Evolutionary conservation across 2,797 vertebrate genomes (phyloP), one percentile per base, ranked within the genome.

Genomic region (Gymnoscopelus microlampas): DNA sequence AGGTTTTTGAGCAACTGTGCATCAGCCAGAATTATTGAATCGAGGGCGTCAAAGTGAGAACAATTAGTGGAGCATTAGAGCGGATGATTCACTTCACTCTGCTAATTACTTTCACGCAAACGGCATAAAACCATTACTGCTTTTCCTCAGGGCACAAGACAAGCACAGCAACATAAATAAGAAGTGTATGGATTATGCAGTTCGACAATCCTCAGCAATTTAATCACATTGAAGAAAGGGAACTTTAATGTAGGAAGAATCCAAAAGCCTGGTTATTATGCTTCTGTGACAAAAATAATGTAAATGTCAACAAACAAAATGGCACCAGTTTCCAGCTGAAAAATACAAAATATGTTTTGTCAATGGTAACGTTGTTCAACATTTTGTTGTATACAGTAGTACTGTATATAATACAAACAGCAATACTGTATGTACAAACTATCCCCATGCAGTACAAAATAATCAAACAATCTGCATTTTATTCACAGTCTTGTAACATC

Each of bases 391-490:
- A 35, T 35, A n/a, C n/a, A n/a, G n/a, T n/a, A 4, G 4, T 35
- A 35, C 35, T 32, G 35, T 35, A 35, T 5, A 35, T 35, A 5
- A 4, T 7, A 35, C 35, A 35, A 35, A 35, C 35, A 35, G 35
- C 35, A 4, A 35, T 35, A 35, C 35, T 19, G 19, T 19, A 19
- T 19, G 8, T 44, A 44, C 39, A 44, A 44, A 44, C 7, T 44
- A 7, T 44, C 39, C 39, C 39, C 39, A 44, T 44, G 9, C 39
- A 9, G 39, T 44, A 44, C 9, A 44, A 8, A 8, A 44, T 44
- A 44, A 44, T 44, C 39, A 48, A 73, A 68, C 53, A 49, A 71
- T 4, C 3, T 14, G 44, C 23, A 9, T 64, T 59, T 77, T 74
- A 8, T 53, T 61, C 23, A 39, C 24, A 69, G 29, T n/a, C 5